Evolutionary conservation across 2,888 invertebrate genomes (phyloP).

Genomic region (Polyommatus iphigenia): DNA sequence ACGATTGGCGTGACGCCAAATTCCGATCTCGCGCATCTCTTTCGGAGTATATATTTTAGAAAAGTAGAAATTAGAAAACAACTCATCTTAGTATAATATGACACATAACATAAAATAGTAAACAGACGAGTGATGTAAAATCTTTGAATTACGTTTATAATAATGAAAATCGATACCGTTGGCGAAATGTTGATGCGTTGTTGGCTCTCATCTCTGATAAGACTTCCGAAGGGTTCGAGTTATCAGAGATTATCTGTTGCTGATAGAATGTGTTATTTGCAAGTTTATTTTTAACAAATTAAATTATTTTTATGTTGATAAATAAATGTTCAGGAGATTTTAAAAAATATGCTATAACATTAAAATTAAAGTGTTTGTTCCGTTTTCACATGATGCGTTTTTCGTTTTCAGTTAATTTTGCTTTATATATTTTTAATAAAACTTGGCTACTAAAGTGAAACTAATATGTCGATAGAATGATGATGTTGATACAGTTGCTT

Average conservation of each 20-base stretch:
- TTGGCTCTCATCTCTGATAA: not conserved
- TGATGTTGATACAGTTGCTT: too few species aligned
- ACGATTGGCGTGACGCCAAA: constrained; percentile 71
- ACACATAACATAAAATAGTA: constrained; percentile 8
- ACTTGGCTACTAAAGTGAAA: not conserved
- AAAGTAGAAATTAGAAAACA: constrained; percentile 54
- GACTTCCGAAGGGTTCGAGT: not conserved
- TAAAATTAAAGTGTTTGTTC: not conserved
- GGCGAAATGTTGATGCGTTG: constrained; percentile 10
- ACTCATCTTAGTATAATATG: constrained; percentile 17
- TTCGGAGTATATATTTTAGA: constrained; percentile 66
- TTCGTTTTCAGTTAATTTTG: not conserved
- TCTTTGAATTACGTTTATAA: not conserved
- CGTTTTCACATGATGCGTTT: not conserved
- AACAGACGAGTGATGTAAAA: not conserved
- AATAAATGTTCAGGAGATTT: not conserved
- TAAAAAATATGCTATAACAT: not conserved
- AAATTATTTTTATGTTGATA: not conserved
- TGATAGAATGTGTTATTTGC: not conserved
- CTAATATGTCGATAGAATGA: not conserved
- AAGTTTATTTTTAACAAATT: not conserved
- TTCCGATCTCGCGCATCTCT: constrained; percentile 67
- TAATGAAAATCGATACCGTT: constrained; percentile 9
- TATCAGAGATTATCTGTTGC: not conserved
- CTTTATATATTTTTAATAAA: not conserved